These are phyloP conservation scores for Centruroides sculpturatus DNA, from an alignment of 1,140 invertebrate genomes.

Conservation along the genomic window DNA sequence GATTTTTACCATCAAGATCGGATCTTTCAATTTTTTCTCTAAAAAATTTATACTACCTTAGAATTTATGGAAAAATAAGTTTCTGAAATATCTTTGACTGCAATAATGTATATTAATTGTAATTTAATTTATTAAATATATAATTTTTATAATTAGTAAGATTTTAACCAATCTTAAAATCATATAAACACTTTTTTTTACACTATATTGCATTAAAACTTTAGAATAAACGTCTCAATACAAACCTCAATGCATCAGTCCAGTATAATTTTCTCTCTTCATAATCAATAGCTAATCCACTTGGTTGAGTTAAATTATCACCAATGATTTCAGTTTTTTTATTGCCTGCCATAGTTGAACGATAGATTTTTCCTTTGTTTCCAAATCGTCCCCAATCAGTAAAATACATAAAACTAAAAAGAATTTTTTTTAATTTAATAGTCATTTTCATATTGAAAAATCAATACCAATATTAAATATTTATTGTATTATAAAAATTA, in stretches of 20 bases:
- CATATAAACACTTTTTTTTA: too few relatives aligned
- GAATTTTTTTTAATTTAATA: background rate
- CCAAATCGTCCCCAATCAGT: constrained; percentile 89
- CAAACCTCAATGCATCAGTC: constrained; percentile 78
- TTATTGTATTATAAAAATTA: too few relatives aligned
- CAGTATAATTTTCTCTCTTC: constrained; percentile 91
- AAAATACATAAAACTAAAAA: constrained; percentile 56
- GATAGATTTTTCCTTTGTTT: constrained; percentile 83
- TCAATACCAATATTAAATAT: too few relatives aligned
- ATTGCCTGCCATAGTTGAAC: constrained; percentile 93
- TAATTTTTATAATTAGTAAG: too few relatives aligned
- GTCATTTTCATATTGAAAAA: too few relatives aligned
- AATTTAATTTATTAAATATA: too few relatives aligned
- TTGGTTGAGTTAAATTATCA: constrained; percentile 83
- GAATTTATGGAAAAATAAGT: too few relatives aligned
- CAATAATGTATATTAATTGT: too few relatives aligned
- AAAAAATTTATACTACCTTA: constrained; percentile 13
- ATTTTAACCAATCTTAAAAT: too few relatives aligned
- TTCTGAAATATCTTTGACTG: too few relatives aligned
- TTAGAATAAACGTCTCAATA: background rate
- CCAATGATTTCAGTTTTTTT: constrained; percentile 77
- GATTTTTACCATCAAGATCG: constrained; percentile 62
- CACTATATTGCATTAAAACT: too few relatives aligned
- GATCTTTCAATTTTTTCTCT: constrained; percentile 90
- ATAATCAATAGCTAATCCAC: constrained; percentile 90